Evolutionary conservation across 2,888 invertebrate genomes (phyloP).

Genomic region (Drosophila kuntzei): DNA sequence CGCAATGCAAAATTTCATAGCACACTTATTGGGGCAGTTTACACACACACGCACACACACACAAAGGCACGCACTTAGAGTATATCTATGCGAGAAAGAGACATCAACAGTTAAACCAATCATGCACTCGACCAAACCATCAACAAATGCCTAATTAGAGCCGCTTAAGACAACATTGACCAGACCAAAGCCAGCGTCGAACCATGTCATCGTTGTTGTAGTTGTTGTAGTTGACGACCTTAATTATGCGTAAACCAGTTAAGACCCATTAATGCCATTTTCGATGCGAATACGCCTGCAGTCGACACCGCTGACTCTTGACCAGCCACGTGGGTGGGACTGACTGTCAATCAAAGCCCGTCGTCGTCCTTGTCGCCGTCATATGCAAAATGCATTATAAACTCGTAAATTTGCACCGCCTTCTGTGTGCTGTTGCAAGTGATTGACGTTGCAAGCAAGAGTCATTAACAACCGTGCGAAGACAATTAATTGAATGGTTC

Average conservation of each 20-base stretch:
- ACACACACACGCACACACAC: neutral
- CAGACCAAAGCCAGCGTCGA: constrained; percentile 28
- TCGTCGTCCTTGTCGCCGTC: constrained; percentile 8
- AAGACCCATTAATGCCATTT: constrained; percentile 72
- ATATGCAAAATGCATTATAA: constrained; percentile 58
- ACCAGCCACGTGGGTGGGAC: constrained; percentile 13
- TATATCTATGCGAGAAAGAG: constrained; percentile 1
- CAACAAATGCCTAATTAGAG: constrained; percentile 65
- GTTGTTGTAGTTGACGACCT: constrained; percentile 53
- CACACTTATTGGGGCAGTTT: constrained; percentile 31
- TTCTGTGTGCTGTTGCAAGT: constrained; percentile 26
- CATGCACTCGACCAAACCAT: constrained; percentile 57
- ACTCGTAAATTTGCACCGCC: constrained; percentile 48
- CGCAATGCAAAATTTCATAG: constrained; percentile 21
- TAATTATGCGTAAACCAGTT: constrained; percentile 74
- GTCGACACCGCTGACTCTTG: constrained; percentile 28
- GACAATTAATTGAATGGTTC: constrained; percentile 8
- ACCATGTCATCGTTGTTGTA: constrained; percentile 12
- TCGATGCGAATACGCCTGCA: constrained; percentile 47
- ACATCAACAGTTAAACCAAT: constrained; percentile 59
- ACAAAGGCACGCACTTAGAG: neutral
- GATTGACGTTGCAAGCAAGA: constrained; percentile 45
- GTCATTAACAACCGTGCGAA: constrained; percentile 46
- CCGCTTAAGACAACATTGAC: constrained; percentile 72
- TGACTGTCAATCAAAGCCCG: constrained; percentile 49